Evolutionary conservation across 2,888 invertebrate genomes (phyloP).

Genomic region (Tetragonula carbonaria): DNA sequence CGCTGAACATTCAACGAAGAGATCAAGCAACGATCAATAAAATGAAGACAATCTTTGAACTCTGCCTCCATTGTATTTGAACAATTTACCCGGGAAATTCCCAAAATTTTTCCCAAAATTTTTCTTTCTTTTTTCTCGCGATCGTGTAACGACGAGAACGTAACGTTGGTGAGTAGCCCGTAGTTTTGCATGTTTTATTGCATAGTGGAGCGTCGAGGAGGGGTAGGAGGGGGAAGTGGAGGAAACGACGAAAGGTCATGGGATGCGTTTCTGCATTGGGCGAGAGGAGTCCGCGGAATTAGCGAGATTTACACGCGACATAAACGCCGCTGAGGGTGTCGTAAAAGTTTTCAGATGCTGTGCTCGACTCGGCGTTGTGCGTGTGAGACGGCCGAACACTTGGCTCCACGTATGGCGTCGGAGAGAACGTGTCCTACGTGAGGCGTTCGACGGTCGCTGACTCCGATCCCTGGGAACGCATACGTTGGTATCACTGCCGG

Average conservation of each 20-base stretch:
- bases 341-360: constrained; percentile 77
- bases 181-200: constrained; percentile 64
- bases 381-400: constrained; percentile 52
- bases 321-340: constrained; percentile 78
- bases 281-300: constrained; percentile 73
- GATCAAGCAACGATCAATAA: background rate
- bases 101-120: background rate
- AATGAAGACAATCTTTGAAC: background rate
- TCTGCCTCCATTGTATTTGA: background rate
- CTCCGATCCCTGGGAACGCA: constrained; percentile 56
- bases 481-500: constrained; percentile 74
- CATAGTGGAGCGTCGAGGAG: constrained; percentile 31
- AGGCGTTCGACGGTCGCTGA: constrained; percentile 66
- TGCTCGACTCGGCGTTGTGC: constrained; percentile 26
- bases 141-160: background rate
- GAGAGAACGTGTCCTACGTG: constrained; percentile 62
- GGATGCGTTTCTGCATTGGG: constrained; percentile 31
- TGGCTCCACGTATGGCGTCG: constrained; percentile 51
- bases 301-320: constrained; percentile 81
- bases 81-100: background rate
- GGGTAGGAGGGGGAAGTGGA: constrained; percentile 37
- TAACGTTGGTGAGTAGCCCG: constrained; percentile 27
- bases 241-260: constrained; percentile 66
- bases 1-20: background rate
- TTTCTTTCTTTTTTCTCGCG: background rate